Evolutionary conservation across 2,888 invertebrate genomes (phyloP).

Genomic region (Eupithecia abbreviata): DNA sequence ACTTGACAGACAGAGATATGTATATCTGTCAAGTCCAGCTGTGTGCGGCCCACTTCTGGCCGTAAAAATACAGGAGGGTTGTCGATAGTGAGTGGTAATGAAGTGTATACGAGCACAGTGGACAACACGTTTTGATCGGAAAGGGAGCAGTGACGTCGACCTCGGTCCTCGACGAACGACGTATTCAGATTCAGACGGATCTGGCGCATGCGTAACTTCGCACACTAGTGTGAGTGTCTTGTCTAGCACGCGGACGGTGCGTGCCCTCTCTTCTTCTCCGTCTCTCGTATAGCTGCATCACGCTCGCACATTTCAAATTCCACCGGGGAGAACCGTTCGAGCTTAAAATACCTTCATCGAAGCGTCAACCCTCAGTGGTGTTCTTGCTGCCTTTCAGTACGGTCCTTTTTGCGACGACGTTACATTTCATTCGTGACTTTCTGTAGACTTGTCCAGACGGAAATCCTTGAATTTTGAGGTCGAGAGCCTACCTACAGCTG

Average conservation of each 20-base stretch:
- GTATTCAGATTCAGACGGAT: conserved; percentile 68
- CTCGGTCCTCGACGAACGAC: conserved; percentile 41
- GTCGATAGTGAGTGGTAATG: not conserved
- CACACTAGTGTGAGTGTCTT: conserved; percentile 65
- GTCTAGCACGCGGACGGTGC: conserved; percentile 77
- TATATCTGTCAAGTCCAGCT: not conserved
- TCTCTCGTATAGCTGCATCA: conserved; percentile 58
- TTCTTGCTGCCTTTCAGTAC: conserved; percentile 67
- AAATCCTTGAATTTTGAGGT: conserved; percentile 48
- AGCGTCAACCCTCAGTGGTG: conserved; percentile 74
- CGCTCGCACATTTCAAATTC: conserved; percentile 51
- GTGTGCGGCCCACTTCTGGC: not conserved
- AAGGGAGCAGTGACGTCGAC: conserved; percentile 63
- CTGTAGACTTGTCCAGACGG: conserved; percentile 64
- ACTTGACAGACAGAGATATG: too few species aligned
- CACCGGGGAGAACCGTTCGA: conserved; percentile 71
- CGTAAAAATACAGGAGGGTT: not conserved
- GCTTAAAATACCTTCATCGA: conserved; percentile 76
- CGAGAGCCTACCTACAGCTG: conserved; percentile 49
- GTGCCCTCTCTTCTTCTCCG: conserved; percentile 70
- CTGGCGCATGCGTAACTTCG: conserved; percentile 74
- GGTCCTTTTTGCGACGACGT: conserved; percentile 56
- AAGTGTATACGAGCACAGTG: not conserved
- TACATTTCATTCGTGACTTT: conserved; percentile 65
- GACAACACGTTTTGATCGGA: conserved; percentile 62